Percentiles rank a stretch among this genome's conserved stretches.
Evolutionary conservation across 2,797 vertebrate genomes (phyloP).

Genomic region (Lutjanus argentimaculatus): DNA sequence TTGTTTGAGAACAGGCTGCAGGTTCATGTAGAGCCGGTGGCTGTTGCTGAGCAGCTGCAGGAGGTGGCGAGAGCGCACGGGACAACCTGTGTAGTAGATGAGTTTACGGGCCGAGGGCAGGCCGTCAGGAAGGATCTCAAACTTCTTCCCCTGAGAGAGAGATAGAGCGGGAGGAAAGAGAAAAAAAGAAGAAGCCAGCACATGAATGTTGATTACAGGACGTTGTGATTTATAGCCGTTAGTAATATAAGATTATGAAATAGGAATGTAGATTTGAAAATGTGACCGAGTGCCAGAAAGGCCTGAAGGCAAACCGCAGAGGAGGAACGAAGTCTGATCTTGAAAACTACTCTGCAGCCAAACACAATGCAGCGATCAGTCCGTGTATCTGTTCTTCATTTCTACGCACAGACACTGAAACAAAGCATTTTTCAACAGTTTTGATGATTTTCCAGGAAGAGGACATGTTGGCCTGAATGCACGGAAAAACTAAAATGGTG

Average conservation of each 20-base stretch:
- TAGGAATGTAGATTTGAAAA: conserved; percentile 49
- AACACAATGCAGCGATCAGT: conserved; percentile 33
- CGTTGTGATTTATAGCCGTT: conserved; percentile 37
- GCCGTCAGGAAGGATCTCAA: conserved; percentile 97
- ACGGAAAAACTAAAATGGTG: conserved; percentile 74
- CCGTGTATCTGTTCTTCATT: conserved; percentile 55
- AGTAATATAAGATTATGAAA: conserved; percentile 25
- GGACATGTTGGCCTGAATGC: conserved; percentile 56
- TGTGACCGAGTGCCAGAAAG: conserved; percentile 26
- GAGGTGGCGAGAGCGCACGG: conserved; percentile 94
- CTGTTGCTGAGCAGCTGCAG: conserved; percentile 98
- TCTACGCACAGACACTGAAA: conserved; percentile 37
- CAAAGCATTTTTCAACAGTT: conserved; percentile 35
- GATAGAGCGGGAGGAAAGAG: not conserved
- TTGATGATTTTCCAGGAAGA: conserved; percentile 62
- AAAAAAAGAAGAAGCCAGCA: not conserved
- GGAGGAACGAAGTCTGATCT: conserved; percentile 22
- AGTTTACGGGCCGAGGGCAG: conserved; percentile 96
- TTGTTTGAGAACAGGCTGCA: conserved; percentile 96
- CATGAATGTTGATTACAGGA: conserved; percentile 24
- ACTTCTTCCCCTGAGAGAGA: conserved; percentile 93
- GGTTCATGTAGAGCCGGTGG: conserved; percentile 98
- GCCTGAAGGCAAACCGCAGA: conserved; percentile 31
- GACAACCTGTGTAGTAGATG: conserved; percentile 97
- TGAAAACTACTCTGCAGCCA: conserved; percentile 20